Conservation (phyloP, 2,113 vertebrate species). For the Gallinago media region DNA sequence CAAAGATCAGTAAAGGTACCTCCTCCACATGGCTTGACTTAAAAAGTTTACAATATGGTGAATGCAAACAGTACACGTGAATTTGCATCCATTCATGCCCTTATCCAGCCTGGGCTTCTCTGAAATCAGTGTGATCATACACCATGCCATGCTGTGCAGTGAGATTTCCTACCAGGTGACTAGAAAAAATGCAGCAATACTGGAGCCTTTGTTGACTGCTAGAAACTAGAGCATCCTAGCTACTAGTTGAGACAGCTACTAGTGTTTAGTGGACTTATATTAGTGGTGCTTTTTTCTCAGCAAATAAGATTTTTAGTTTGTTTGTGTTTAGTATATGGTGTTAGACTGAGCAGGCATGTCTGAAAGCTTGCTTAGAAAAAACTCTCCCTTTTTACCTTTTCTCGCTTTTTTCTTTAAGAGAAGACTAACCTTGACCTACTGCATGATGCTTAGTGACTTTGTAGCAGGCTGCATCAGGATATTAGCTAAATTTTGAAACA, state of each 20-base stretch:
- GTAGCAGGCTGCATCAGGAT: neutral
- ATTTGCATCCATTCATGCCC: neutral
- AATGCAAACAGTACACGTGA: neutral
- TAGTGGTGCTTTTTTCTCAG: neutral
- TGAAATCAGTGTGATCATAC: neutral
- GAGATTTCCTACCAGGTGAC: neutral
- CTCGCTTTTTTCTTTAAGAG: neutral
- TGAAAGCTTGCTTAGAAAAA: neutral
- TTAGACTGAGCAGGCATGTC: neutral
- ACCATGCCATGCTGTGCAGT: neutral
- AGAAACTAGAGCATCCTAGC: neutral
- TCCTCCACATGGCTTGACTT: neutral
- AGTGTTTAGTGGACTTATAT: neutral
- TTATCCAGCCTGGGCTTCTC: neutral
- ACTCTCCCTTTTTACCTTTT: neutral
- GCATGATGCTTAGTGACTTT: neutral
- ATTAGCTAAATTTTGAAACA: neutral
- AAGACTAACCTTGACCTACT: neutral
- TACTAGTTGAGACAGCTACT: neutral
- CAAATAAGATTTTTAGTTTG: neutral
- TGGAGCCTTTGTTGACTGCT: neutral
- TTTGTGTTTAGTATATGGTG: neutral
- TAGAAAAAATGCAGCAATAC: neutral
- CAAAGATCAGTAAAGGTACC: neutral
- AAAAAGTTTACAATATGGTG: neutral